Base-by-base conservation (phyloP, 2,797 vertebrate species). In the Diplodus sargus region DNA sequence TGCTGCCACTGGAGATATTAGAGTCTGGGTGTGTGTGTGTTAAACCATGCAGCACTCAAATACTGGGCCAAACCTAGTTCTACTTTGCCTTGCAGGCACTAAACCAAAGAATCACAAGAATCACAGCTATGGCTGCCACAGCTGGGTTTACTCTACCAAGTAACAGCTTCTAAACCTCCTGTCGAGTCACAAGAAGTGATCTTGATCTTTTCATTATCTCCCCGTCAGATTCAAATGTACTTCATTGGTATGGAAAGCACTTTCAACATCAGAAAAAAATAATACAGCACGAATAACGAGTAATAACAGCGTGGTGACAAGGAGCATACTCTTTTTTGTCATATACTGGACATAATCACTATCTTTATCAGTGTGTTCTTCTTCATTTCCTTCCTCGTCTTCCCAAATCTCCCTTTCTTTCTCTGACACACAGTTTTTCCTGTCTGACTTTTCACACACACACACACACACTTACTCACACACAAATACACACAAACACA, bases 101-200 rank as follows among this genome's bases (percentile, higher is more conserved):
- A 77, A 84, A 70, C 56, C 63, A 79, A 77, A 85, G 56, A 87
- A 90, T 76, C 63, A 61, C 48, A 85, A 72, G 74, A 79, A 84
- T 74, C 78, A 78, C 49, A 85, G 73, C 62, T 65, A 63, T 54
- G 74, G 57, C 74, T 53, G 63, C 69, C 57, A 95, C 75, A 97
- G 73, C 61, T 43, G 63, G 70, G 67, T 64, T 70, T 66, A 54
- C 59, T 71, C 75, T 51, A 47, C 45, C 61, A 49, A 39, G 62
- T 49, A 79, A 77, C 65, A 83, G 63, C 61, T 80, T 59, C 66
- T 23, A 66, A 78, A 68, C 60, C 59, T 20, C 25, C 43, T 47
- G 47, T 8, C 56, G 54, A 63, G 10, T 58, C 47, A 42, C 42
- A 47, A 39, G 4, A 47, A 48, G 23, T 23, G n/a, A 23, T 54